Conservation (phyloP, 1,140 invertebrate species). For the Eriocheir sinensis region DNA sequence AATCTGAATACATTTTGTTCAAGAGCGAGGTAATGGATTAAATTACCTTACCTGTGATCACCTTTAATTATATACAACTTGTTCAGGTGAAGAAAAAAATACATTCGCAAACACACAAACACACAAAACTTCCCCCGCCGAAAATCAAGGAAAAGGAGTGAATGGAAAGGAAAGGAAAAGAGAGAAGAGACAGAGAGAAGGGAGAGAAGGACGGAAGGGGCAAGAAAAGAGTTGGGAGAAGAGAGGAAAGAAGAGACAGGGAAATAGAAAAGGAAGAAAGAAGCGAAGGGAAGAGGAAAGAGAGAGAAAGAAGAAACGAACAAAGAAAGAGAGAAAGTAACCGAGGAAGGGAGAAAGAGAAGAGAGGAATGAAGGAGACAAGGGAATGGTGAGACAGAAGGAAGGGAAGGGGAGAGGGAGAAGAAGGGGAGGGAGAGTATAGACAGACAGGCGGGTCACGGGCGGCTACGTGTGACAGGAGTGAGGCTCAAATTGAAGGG, state of each 20-base stretch:
- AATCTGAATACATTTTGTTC: too few relatives aligned
- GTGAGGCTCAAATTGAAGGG: slow-evolving; percentile 57
- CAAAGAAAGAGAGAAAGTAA: not conserved
- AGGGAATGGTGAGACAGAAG: not conserved
- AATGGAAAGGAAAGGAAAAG: not conserved
- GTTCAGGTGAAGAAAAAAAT: too few relatives aligned
- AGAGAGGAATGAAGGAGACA: too few relatives aligned
- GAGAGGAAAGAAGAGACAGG: too few relatives aligned
- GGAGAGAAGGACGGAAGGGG: not conserved
- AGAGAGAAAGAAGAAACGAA: not conserved
- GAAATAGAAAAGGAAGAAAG: not conserved
- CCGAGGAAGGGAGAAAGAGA: not conserved
- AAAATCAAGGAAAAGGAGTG: not conserved
- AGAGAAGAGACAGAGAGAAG: not conserved
- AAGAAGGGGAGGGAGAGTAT: not conserved
- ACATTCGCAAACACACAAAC: too few relatives aligned
- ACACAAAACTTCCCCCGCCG: too few relatives aligned
- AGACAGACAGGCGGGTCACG: not conserved
- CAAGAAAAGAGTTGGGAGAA: not conserved
- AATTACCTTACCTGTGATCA: too few relatives aligned
- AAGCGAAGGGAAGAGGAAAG: not conserved
- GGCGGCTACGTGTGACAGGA: slow-evolving; percentile 34
- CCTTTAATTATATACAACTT: too few relatives aligned
- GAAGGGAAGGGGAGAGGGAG: not conserved
- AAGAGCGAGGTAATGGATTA: too few relatives aligned